Conservation (phyloP, 2,888 invertebrate genomes). For the Geophilus truncorum region DNA sequence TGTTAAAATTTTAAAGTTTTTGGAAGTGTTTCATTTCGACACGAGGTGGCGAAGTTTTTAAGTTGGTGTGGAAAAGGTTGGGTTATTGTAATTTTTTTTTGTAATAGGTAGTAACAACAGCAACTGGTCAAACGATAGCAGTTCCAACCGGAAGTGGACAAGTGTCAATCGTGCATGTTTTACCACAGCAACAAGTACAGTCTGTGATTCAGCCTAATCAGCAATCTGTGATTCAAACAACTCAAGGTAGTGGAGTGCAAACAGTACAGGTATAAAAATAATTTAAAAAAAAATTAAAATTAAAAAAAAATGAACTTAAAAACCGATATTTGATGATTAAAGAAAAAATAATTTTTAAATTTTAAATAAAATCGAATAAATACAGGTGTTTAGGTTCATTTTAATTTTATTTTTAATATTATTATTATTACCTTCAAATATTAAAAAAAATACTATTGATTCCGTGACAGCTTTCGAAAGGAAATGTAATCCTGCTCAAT, state of each 20-base stretch:
- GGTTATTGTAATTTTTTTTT: not conserved
- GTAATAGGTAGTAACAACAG: conserved; percentile 8
- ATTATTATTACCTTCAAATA: too few species aligned
- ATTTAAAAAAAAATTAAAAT: not conserved
- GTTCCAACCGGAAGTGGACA: conserved; percentile 42
- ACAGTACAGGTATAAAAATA: conserved; percentile 39
- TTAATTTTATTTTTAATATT: conserved; percentile 30
- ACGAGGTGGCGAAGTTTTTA: not conserved
- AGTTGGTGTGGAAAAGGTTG: not conserved
- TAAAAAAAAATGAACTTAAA: not conserved
- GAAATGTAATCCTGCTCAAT: conserved; percentile 81
- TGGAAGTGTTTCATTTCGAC: not conserved
- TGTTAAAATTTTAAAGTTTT: too few species aligned
- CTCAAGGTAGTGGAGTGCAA: conserved; percentile 67
- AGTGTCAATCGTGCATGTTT: conserved; percentile 71
- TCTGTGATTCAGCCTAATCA: conserved; percentile 68
- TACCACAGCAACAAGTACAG: conserved; percentile 68
- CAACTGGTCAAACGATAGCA: conserved; percentile 39
- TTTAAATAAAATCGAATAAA: too few species aligned
- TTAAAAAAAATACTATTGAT: too few species aligned
- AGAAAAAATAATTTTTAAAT: too few species aligned
- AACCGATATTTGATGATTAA: too few species aligned
- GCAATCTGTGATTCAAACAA: conserved; percentile 92
- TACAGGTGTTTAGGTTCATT: too few species aligned
- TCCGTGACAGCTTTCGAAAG: conserved; percentile 65